phyloP scores from a whole-genome alignment of 2,113 vertebrate species.

The Burhinus bistriatus region DNA sequence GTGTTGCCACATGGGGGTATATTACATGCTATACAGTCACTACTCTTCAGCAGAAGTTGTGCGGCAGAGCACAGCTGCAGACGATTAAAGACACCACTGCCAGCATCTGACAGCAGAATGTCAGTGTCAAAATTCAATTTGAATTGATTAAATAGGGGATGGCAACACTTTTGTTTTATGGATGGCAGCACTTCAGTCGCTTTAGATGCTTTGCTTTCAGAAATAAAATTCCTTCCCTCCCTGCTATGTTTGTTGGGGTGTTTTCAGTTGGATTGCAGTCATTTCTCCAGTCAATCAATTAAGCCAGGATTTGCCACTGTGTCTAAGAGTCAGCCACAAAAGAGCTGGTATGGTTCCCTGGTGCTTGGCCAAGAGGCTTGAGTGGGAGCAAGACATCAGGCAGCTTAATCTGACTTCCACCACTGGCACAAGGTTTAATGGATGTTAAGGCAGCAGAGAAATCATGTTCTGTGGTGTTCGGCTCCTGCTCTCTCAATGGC shows the following conservation, averaged over 20 bases:
- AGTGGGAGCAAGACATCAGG: slow-evolving; percentile 17
- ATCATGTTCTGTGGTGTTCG: slow-evolving; percentile 3
- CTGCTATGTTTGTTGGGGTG: slow-evolving; percentile 34
- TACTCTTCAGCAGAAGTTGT: background rate
- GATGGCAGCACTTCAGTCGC: slow-evolving; percentile 61
- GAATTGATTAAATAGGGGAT: slow-evolving; percentile 57
- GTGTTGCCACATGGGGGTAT: background rate
- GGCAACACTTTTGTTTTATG: slow-evolving; percentile 61
- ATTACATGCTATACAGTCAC: background rate
- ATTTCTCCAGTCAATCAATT: slow-evolving; percentile 52
- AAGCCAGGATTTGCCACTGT: slow-evolving; percentile 49
- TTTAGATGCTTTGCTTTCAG: slow-evolving; percentile 46
- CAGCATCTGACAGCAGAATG: slow-evolving; percentile 46
- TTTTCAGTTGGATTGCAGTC: background rate
- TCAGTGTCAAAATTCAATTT: slow-evolving; percentile 63
- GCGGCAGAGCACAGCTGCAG: slow-evolving; percentile 27
- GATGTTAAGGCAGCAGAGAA: slow-evolving; percentile 33
- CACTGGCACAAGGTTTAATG: slow-evolving; percentile 27
- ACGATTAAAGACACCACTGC: slow-evolving; percentile 32
- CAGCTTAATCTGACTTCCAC: slow-evolving; percentile 25
- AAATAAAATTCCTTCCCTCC: slow-evolving; percentile 37
- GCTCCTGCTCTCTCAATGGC: background rate
- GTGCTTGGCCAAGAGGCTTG: slow-evolving; percentile 6
- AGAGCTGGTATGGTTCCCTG: slow-evolving; percentile 28
- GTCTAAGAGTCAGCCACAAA: slow-evolving; percentile 36